Percentiles rank a stretch among this genome's conserved stretches.
Conservation (phyloP, 2,797 vertebrate genomes). For the Otolemur crassicaudatus region DNA sequence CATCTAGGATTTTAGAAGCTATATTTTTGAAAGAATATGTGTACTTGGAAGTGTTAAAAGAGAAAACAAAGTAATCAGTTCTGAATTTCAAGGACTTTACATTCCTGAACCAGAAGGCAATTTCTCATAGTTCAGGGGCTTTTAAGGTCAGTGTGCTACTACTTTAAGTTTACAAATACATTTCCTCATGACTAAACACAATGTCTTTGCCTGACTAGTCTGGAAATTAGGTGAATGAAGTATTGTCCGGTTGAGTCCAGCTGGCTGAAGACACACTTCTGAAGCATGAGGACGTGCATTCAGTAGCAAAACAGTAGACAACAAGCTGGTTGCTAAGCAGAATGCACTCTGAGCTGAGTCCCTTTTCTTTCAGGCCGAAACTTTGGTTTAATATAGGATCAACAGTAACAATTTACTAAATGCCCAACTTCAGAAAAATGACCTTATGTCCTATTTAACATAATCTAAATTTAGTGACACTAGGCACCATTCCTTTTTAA, state of each 20-base stretch:
- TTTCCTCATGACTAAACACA: slow-evolving; percentile 76
- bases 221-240: slow-evolving; percentile 82
- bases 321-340: slow-evolving; percentile 87
- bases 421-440: slow-evolving; percentile 52
- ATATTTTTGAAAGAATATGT: slow-evolving; percentile 36
- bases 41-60: background rate
- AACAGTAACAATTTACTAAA: slow-evolving; percentile 37
- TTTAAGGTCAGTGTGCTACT: background rate
- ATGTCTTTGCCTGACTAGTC: slow-evolving; percentile 76
- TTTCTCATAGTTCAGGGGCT: background rate
- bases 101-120: slow-evolving; percentile 52
- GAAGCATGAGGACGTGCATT: slow-evolving; percentile 59
- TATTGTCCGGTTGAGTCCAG: slow-evolving; percentile 74
- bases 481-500: background rate
- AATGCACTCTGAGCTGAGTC: slow-evolving; percentile 43
- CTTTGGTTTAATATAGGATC: slow-evolving; percentile 54
- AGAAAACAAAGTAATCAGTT: slow-evolving; percentile 26
- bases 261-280: slow-evolving; percentile 71
- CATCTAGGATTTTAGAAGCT: slow-evolving; percentile 11
- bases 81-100: background rate
- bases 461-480: slow-evolving; percentile 17
- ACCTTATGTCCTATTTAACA: background rate
- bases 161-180: slow-evolving; percentile 76
- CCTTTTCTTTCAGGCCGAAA: slow-evolving; percentile 43
- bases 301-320: slow-evolving; percentile 83